A percentile compares a stretch with the other conserved stretches of the same genome.
Conservation (phyloP, 2,797 vertebrate species). For the Argya squamiceps region DNA sequence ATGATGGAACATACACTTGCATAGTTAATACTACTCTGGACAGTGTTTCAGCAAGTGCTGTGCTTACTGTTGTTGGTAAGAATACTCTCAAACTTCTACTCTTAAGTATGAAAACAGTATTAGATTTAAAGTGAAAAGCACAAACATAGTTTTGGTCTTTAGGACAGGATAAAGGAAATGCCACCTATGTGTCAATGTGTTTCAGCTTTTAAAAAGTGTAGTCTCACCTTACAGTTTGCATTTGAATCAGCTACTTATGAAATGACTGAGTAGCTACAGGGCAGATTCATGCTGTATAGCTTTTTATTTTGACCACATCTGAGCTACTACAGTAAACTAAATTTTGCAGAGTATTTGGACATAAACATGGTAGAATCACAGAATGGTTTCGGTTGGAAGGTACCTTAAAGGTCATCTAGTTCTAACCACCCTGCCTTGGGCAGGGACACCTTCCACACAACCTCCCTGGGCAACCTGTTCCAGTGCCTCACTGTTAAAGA, state of each 20-base stretch:
- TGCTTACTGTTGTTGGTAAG: slow-evolving; percentile 95
- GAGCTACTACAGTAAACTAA: neutral
- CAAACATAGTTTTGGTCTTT: neutral
- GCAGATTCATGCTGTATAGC: neutral
- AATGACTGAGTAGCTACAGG: neutral
- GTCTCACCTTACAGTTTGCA: neutral
- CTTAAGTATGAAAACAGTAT: neutral
- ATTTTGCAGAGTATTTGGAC: neutral
- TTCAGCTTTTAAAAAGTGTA: neutral
- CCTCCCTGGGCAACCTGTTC: neutral
- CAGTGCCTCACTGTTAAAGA: neutral
- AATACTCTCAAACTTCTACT: slow-evolving; percentile 23
- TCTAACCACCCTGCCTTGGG: neutral
- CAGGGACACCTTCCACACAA: neutral
- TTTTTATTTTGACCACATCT: neutral
- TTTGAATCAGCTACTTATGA: neutral
- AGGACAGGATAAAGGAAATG: neutral
- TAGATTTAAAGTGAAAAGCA: neutral
- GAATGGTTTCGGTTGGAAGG: neutral
- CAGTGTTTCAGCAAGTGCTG: slow-evolving; percentile 89
- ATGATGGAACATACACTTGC: slow-evolving; percentile 92
- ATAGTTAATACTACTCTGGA: slow-evolving; percentile 93
- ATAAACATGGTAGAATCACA: neutral
- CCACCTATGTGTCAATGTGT: neutral
- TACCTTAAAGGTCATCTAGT: neutral